These are phyloP conservation scores for Girardinichthys multiradiatus DNA, from an alignment of 2,113 vertebrate genomes.

Conservation along the genomic window DNA sequence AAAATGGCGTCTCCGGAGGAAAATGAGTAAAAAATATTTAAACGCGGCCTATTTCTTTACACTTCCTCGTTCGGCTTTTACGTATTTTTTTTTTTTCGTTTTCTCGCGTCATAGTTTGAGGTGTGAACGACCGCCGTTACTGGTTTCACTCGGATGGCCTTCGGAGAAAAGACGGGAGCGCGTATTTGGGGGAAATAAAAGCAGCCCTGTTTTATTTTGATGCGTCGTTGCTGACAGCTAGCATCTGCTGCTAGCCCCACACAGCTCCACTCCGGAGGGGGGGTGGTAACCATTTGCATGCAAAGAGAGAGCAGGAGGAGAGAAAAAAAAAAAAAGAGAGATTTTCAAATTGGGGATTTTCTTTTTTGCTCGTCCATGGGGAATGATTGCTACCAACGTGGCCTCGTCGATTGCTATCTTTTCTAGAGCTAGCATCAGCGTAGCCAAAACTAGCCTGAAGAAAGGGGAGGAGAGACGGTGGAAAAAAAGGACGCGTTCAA, in stretches of 20 bases:
- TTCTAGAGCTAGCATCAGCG: conserved; percentile 58
- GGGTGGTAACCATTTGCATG: conserved; percentile 70
- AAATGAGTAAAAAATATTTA: conserved; percentile 82
- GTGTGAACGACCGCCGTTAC: conserved; percentile 10
- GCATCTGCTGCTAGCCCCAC: conserved; percentile 72
- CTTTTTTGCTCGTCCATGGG: conserved; percentile 29
- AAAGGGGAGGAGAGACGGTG: conserved; percentile 77
- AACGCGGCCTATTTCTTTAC: conserved; percentile 71
- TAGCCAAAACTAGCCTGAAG: conserved; percentile 72
- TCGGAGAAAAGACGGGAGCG: conserved; percentile 21
- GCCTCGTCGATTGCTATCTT: conserved; percentile 54
- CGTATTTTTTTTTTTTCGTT: conserved; percentile 1
- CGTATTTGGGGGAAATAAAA: conserved; percentile 58
- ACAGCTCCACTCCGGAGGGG: conserved; percentile 53
- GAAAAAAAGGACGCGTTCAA: conserved; percentile 75
- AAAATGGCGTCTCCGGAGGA: conserved; percentile 86
- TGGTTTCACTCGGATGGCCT: conserved; percentile 16
- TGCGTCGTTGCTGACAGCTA: conserved; percentile 83
- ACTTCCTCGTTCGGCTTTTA: conserved; percentile 41
- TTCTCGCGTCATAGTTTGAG: background rate
- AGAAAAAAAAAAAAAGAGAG: conserved; percentile 1
- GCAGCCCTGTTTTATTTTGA: conserved; percentile 77
- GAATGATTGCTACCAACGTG: conserved; percentile 66
- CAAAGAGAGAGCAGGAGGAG: conserved; percentile 16
- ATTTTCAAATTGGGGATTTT: conserved; percentile 52